Evolutionary conservation across 1,140 invertebrate species (phyloP).

Genomic region (Plutomurus gul): DNA sequence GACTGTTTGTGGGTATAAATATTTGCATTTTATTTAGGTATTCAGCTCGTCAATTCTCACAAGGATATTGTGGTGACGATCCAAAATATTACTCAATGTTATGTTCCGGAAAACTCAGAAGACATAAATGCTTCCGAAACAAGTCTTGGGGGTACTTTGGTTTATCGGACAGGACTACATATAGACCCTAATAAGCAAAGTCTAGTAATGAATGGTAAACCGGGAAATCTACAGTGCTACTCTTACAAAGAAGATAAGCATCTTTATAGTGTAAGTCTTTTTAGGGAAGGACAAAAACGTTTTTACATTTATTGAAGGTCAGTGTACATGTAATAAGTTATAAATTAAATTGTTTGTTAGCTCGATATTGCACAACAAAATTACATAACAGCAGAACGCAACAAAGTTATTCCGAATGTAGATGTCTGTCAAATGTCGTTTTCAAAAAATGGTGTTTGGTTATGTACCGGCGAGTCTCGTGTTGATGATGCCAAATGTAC

Average conservation of each 20-base stretch:
- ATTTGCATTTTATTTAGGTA: constrained; percentile 59
- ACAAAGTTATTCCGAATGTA: constrained; percentile 67
- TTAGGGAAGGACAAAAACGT: neutral
- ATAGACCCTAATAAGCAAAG: constrained; percentile 70
- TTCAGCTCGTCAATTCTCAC: constrained; percentile 69
- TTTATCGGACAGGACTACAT: constrained; percentile 69
- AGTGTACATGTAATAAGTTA: constrained; percentile 9
- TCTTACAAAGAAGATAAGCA: constrained; percentile 68
- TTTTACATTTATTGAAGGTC: neutral
- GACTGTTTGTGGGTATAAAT: no score
- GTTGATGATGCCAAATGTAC: constrained; percentile 58
- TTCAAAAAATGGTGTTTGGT: constrained; percentile 71
- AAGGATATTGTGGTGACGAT: constrained; percentile 65
- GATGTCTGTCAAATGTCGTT: constrained; percentile 72
- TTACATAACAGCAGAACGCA: constrained; percentile 68
- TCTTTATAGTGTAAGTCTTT: constrained; percentile 73
- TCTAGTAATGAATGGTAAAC: constrained; percentile 74
- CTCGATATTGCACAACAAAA: constrained; percentile 76
- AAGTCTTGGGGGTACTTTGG: constrained; percentile 55
- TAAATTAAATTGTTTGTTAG: no score
- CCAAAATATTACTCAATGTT: constrained; percentile 70
- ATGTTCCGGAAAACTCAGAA: constrained; percentile 54
- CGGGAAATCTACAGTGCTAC: constrained; percentile 82
- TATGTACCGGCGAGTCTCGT: constrained; percentile 75
- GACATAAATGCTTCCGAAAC: neutral